Base-by-base conservation (phyloP, 30 jellyfish, hydroid and myxozoan genomes). In the Chrysaora quinquecirrha region DNA sequence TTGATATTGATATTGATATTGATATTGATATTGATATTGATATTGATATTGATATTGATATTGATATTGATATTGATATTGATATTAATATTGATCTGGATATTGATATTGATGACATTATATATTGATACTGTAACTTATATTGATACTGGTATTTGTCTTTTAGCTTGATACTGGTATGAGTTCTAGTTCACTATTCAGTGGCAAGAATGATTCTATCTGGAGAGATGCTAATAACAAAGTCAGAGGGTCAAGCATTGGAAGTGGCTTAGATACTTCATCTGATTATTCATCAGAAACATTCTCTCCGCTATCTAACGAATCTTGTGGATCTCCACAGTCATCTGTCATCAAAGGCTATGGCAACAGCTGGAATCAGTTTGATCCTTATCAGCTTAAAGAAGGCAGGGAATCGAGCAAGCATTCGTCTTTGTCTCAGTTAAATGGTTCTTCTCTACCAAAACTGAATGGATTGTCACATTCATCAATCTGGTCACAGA, bases 281-380 rank as follows among this genome's bases (percentile, higher is more conserved):
- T 66, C 77, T 16, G 96, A 85, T 21, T 86, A 76, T 66, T 92
- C 96, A 14, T 83, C 95, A 18, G 98, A 93, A 22, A 82, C 96
- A 12, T 86, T 83, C 63, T 93, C 97, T 1, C 97, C 98, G n/a
- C 71, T 78, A 47, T 87, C 97, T 30, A 86, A 70, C 21, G 96
- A 87, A 66, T 82, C 97, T 11, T 52, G 96, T 71, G 86, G 96
- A 27, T 87, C 98, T 10, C 98, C 98, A 14, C 97, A 74, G 82
- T 52, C 96, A 22, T 73, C 89, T 11, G 85, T 64, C 77, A 74
- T 52, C 32, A n/a, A 60, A 7, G 14, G 34, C 18, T 85, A 63
- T 75, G 96, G 87, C 49, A 73, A 68, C 82, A 74, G 75, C 66
- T 82, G 63, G 92, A 70, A 24, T 23, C 72, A 6, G 48, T 27